Conservation (phyloP, 30 jellyfish, hydroid and myxozoan species). For the Turritopsis dohrnii region DNA sequence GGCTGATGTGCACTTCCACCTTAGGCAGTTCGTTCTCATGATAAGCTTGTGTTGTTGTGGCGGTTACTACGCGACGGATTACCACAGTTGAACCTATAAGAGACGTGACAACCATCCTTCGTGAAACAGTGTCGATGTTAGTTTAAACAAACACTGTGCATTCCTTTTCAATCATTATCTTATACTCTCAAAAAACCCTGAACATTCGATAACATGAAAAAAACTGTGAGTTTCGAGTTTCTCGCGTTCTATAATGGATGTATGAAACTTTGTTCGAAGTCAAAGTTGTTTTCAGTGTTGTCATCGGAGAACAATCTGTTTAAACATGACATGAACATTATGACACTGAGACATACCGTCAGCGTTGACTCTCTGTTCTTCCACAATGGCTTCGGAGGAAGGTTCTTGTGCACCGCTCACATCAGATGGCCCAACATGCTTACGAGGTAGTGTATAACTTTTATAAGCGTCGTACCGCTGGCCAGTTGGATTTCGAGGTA, state of each 20-base stretch:
- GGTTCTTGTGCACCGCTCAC: slow-evolving; percentile 17
- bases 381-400: slow-evolving; percentile 40
- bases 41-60: slow-evolving; percentile 17
- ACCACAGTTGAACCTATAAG: slow-evolving; percentile 30
- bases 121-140: too few species aligned
- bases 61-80: slow-evolving; percentile 10
- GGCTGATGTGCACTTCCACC: slow-evolving; percentile 36
- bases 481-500: not conserved
- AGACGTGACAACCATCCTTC: too few species aligned
- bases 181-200: too few species aligned
- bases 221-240: too few species aligned
- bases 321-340: not conserved
- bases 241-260: too few species aligned
- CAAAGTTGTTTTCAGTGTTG: too few species aligned
- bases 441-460: not conserved
- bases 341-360: slow-evolving; percentile 8
- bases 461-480: not conserved
- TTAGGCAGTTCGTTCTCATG: slow-evolving; percentile 30
- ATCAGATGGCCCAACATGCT: not conserved
- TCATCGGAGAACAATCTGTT: not conserved
- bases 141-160: too few species aligned
- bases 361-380: slow-evolving; percentile 34
- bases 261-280: too few species aligned
- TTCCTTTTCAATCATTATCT: too few species aligned
- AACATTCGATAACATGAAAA: too few species aligned